Evolutionary conservation across 2,888 invertebrate genomes (phyloP).

Genomic region (Dynastes grantii): DNA sequence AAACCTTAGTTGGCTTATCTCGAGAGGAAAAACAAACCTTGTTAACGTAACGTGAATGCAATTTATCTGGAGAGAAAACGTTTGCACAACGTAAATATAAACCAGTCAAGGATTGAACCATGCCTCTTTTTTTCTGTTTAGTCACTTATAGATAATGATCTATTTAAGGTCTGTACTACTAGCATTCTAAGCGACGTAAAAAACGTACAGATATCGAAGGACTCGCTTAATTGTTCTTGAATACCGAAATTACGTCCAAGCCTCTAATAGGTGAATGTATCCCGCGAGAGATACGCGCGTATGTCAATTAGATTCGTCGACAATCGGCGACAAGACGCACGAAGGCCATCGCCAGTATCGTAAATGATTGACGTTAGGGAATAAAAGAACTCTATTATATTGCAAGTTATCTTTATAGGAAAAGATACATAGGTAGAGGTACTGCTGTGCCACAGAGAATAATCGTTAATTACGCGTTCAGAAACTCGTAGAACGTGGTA

Average conservation of each 20-base stretch:
- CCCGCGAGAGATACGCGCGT: background rate
- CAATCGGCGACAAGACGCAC: background rate
- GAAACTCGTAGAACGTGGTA: background rate
- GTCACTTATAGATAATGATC: too few relatives aligned
- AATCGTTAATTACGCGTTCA: slow-evolving; percentile 7
- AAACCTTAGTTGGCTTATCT: too few relatives aligned
- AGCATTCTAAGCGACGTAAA: background rate
- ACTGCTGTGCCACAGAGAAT: background rate
- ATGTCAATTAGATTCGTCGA: slow-evolving; percentile 3
- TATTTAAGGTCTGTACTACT: too few relatives aligned
- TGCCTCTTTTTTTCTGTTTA: too few relatives aligned
- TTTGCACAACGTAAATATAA: too few relatives aligned
- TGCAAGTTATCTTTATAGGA: background rate
- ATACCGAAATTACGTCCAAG: background rate
- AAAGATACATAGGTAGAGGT: background rate
- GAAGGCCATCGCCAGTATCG: slow-evolving; percentile 7
- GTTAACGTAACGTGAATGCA: too few relatives aligned
- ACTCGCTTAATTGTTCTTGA: slow-evolving; percentile 3
- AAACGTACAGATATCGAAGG: background rate
- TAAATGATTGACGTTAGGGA: slow-evolving; percentile 22
- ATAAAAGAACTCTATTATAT: slow-evolving; percentile 14
- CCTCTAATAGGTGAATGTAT: slow-evolving; percentile 6
- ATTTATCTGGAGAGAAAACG: too few relatives aligned
- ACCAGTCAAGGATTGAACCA: too few relatives aligned
- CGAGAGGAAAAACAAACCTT: too few relatives aligned